Base-by-base conservation (phyloP, 2,113 vertebrate genomes). In the Cyanistes caeruleus region DNA sequence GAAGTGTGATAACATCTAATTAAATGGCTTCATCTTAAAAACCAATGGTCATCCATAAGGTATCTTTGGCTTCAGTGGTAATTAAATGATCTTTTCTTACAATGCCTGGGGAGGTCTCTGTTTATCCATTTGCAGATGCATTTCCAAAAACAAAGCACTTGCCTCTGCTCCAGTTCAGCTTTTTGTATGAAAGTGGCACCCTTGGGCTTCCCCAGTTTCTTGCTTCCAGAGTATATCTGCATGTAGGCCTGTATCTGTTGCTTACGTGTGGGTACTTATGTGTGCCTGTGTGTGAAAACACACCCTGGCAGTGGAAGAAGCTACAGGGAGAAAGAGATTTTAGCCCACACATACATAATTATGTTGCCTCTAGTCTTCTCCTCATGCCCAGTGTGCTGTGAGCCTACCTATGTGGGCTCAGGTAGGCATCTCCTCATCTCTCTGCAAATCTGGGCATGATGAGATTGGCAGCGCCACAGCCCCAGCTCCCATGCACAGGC, bases 11-110 rank as follows among this genome's bases (percentile, higher is more conserved):
- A 91, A 11, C n/a, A 67, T 41, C 46, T 64, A 63, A 86, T 88
- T 77, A 67, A 78, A 78, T 59, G 53, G 17, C 20, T 81, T 92
- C 2, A 58, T 92, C 69, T 84, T 75, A 79, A 80, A 92, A 93
- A n/a, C 11, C 19, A 33, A 3, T 78, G 7, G 53, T 52, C 13
- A 68, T 58, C 90, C 65, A 51, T 63, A 75, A 93, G 44, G 19
- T 84, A 1, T 59, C n/a, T 86, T 84, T 75, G 41, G 23, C 77
- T 79, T 82, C 53, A 51, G 51, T 79, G 79, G 30, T 69, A 84
- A 82, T 83, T 83, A 33, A 8, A 46, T 24, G 25, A 35, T 46
- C 20, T 93, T 84, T 78, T 87, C 48, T 46, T 79, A 44, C 31
- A 48, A 0, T 75, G 56, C 30, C 33, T 62, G 30, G 25, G 80